Conservation (phyloP, 2,888 invertebrate species). For the Pseudococcus longispinus region DNA sequence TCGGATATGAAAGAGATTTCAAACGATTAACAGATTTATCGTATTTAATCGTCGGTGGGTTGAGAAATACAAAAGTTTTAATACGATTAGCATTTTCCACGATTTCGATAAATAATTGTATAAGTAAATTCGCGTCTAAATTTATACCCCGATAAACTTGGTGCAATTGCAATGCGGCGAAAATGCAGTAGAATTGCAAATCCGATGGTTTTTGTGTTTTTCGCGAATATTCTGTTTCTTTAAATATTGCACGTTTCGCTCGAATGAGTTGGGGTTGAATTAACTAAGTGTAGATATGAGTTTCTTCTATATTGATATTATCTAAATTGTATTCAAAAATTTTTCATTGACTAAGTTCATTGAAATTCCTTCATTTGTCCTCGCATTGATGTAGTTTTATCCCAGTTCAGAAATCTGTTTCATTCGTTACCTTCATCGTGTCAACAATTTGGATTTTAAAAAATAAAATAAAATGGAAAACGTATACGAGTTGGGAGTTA, state of each 20-base stretch:
- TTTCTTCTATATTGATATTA: neutral
- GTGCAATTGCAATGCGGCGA: neutral
- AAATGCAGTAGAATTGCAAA: neutral
- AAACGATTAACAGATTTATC: conserved; percentile 38
- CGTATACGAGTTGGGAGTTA: neutral
- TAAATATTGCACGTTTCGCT: neutral
- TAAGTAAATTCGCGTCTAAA: neutral
- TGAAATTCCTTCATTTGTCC: neutral
- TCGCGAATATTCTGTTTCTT: too few species aligned
- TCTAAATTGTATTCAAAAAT: too few species aligned
- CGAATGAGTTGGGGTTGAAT: neutral
- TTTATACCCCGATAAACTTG: neutral
- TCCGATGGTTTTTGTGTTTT: too few species aligned
- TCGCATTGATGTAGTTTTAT: neutral
- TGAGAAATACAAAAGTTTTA: conserved; percentile 36
- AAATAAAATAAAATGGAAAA: neutral
- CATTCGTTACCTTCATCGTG: neutral
- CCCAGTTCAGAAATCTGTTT: neutral
- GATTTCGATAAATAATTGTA: neutral
- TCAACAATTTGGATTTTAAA: neutral
- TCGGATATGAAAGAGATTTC: conserved; percentile 14
- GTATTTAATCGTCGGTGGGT: conserved; percentile 23
- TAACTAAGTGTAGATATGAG: too few species aligned
- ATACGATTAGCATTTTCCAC: conserved; percentile 23
- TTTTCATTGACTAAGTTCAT: neutral